Base-by-base conservation (phyloP, 2,888 invertebrate species). In the Tachina fera region DNA sequence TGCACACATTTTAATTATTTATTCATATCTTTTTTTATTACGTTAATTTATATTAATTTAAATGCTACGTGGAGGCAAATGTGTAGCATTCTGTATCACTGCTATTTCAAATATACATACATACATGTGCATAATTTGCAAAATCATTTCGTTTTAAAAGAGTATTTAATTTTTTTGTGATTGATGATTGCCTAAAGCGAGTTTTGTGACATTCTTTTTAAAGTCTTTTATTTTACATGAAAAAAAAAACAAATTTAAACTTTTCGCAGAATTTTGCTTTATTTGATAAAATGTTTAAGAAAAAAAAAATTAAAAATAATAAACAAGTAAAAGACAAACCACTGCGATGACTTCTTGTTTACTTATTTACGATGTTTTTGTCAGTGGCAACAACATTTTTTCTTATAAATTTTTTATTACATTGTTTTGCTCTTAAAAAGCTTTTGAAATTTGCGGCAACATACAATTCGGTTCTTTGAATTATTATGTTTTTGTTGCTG, bases 11-110 rank as follows among this genome's bases (percentile, higher is more conserved):
- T 19, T 45, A 45, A 39, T 13, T 14, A 1, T 8, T 0, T 31
- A 5, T 31, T 31, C 31, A 31, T 31, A 31, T 9, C 31, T 63
- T 67, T 47, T 58, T 63, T 43, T 45, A 6, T 19, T 53, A 31
- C n/a, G 3, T 70, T 53, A 65, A 80, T 80, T 80, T 74, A 67
- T 80, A 74, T 81, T 67, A 67, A 74, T 67, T 74, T 22, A 67
- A 39, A 74, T 60, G 58, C 72, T 60, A 74, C 65, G 67, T 60
- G 51, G 41, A 67, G 67, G 51, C 74, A 67, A 74, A 67, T 80
- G 43, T 51, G 43, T 60, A 58, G 58, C 74, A 60, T 16, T 9
- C 16, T 80, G 67, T 80, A 74, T 56, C 22, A 51, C n/a, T n/a
- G n/a, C n/a, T n/a, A n/a, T 60, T 39, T 72, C 14, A 22, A 65